These are phyloP conservation scores for Halcyon leucocephala DNA, from an alignment of 2,797 vertebrate species.

Conservation along the genomic window DNA sequence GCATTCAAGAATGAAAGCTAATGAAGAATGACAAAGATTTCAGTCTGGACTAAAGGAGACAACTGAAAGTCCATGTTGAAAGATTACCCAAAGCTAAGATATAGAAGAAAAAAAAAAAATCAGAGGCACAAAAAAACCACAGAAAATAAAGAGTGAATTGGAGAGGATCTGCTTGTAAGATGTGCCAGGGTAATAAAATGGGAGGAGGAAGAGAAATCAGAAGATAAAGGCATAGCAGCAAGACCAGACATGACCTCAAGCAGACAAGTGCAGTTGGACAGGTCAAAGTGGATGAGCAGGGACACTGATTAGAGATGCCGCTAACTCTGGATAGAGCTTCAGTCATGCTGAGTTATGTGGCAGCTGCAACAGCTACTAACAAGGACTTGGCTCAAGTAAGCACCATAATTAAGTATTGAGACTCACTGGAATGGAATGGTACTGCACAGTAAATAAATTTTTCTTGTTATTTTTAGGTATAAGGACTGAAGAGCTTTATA, in stretches of 20 bases:
- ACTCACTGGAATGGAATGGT: not conserved
- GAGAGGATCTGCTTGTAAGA: not conserved
- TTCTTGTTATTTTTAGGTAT: not conserved
- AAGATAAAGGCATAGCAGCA: not conserved
- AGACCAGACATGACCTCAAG: not conserved
- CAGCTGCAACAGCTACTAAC: not conserved
- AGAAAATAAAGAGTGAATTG: not conserved
- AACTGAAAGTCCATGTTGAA: not conserved
- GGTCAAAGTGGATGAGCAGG: not conserved
- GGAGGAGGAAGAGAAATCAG: rapidly evolving
- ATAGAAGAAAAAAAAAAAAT: not conserved
- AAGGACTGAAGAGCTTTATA: not conserved
- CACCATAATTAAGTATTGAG: not conserved
- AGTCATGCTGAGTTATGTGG: not conserved
- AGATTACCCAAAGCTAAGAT: not conserved
- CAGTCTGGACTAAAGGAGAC: not conserved
- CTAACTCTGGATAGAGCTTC: not conserved
- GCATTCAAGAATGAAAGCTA: not conserved
- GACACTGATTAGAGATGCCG: not conserved
- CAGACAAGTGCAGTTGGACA: not conserved
- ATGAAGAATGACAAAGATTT: not conserved
- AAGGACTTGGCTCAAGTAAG: not conserved
- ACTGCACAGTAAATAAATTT: not conserved
- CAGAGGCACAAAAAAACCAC: not conserved
- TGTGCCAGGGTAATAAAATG: not conserved